Evolutionary conservation across 2,888 invertebrate genomes (phyloP), one percentile per base, ranked within the genome.

Genomic region (Cryptocheilus praepositus): DNA sequence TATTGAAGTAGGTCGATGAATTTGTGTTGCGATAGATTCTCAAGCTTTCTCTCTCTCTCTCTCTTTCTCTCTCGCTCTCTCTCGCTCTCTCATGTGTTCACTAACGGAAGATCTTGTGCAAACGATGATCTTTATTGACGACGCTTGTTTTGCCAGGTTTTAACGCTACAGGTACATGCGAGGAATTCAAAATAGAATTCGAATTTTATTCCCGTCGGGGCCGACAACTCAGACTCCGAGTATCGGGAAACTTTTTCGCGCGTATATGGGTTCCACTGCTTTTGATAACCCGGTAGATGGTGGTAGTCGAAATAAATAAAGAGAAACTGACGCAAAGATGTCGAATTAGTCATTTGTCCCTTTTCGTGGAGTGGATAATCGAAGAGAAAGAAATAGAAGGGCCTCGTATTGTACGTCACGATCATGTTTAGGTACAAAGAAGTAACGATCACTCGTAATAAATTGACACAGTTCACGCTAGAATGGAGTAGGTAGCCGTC

Each of bases 81-180:
- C 19, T 43, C 53, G 45, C 58, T 25, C 21, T 61, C 56, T 51
- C 65, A 68, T 53, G 61, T 45, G 22, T 59, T 56, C 62, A 61
- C 21, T 21, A 81, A 81, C 81, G 85, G 84, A 85, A 85, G 85
- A 85, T 83, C 82, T 83, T 79, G 78, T 77, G 78, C 75, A 71
- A 82, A 76, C 65, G 71, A 73, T 75, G 78, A 36, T 36, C 8
- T 36, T 36, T 7, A 36, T 36, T 36, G 36, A 7, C 36, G 36
- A 8, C 36, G 36, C 36, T 36, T 69, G 57, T 72, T 67, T 67
- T 43, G 64, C 54, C 65, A 56, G 70, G 58, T 52, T 64, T 70
- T 63, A 64, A 71, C 61, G 63, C 74, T 80, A 77, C 76, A 71
- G 77, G 76, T 76, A 76, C 72, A 74, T 74, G 71, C 72, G 75